Conservation (phyloP, 2,797 vertebrate genomes). For the Melopsittacus undulatus region DNA sequence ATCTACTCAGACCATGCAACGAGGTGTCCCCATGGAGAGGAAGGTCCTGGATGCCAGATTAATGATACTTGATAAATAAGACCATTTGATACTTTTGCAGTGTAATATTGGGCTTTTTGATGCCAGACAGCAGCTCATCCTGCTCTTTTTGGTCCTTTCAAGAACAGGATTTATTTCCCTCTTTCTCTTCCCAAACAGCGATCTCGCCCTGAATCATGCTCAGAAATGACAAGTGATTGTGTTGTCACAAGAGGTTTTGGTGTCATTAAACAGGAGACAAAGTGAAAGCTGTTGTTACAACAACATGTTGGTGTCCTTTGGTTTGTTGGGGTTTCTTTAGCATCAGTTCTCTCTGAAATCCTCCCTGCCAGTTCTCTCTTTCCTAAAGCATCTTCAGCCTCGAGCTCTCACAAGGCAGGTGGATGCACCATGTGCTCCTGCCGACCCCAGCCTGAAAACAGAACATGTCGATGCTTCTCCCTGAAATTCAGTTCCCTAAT, state of each 20-base stretch:
- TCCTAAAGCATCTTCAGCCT: rapidly evolving
- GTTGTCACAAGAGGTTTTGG: not conserved
- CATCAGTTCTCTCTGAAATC: not conserved
- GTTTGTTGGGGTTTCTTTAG: not conserved
- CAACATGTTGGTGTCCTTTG: rapidly evolving
- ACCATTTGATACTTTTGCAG: rapidly evolving
- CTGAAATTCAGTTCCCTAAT: no score
- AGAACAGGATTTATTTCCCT: not conserved
- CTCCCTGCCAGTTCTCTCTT: not conserved
- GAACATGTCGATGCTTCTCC: not conserved
- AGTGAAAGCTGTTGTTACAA: not conserved
- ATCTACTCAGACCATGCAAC: rapidly evolving
- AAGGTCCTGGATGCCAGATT: not conserved
- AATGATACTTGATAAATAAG: no score
- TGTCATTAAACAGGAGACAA: not conserved
- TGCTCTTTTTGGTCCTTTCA: not conserved
- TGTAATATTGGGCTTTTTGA: no score
- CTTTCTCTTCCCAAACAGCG: not conserved
- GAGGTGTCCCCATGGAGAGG: not conserved
- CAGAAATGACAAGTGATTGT: not conserved
- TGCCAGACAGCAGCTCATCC: not conserved
- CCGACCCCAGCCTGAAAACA: not conserved
- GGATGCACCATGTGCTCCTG: rapidly evolving
- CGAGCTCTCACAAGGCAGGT: not conserved
- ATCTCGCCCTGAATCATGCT: not conserved